These are phyloP conservation scores for Pelecanoides urinatrix DNA, from an alignment of 2,113 vertebrate species.

Conservation along the genomic window DNA sequence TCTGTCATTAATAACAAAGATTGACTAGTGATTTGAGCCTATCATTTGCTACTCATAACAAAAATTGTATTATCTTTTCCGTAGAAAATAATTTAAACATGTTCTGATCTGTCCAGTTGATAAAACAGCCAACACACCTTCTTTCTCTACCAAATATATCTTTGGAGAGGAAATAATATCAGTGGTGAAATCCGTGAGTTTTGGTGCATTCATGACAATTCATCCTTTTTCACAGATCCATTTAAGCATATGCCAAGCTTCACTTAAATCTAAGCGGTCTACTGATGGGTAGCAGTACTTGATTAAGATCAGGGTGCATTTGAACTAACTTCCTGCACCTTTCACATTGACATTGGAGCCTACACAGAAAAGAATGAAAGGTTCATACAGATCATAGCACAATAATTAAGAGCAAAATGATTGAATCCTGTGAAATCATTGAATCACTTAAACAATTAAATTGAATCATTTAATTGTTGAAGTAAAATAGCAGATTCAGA, in stretches of 20 bases:
- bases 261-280: not conserved
- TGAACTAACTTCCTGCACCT: not conserved
- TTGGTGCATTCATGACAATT: not conserved
- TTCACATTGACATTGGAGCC: not conserved
- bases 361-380: not conserved
- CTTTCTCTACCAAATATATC: not conserved
- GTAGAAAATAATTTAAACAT: not conserved
- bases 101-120: not conserved
- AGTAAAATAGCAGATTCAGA: not conserved
- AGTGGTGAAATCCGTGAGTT: not conserved
- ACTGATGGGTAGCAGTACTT: not conserved
- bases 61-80: not conserved
- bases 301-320: not conserved
- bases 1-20: constrained; percentile 5
- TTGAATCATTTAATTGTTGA: not conserved
- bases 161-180: not conserved
- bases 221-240: not conserved
- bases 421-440: not conserved
- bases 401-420: not conserved
- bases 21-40: not conserved
- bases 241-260: not conserved
- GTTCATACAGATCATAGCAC: not conserved
- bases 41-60: not conserved
- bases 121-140: not conserved
- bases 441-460: too few species aligned